Base-by-base conservation (phyloP, 2,888 invertebrate species). In the Julus scanicus region DNA sequence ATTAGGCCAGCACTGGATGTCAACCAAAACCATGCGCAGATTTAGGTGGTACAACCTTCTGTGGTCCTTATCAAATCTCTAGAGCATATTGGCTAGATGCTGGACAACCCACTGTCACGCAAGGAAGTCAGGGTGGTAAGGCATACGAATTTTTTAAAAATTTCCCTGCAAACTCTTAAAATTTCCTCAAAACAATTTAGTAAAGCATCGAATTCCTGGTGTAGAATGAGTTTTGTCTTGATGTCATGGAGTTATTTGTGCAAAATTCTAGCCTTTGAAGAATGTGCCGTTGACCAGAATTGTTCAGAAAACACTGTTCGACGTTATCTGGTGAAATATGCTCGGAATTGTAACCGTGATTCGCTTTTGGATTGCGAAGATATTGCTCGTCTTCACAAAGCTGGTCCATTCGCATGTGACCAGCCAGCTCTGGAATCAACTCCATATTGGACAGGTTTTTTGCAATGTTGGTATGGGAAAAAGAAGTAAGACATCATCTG, bases 1-100 rank as follows among this genome's bases (percentile, higher is more conserved):
- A 44, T 49, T 85, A 88, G 88, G 88, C 88, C 44, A 88, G 88
- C 57, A 88, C 88, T 48, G 88, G 88, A 37, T 88, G 88, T 85
- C 29, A 85, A 15, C 39, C 37, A 15, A 88, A 88, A 88, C 85
- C 85, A 49, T 88, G 88, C 49, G 57, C 63, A 4, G 39, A 48
- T n/a, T 15, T 88, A 11, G 88, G 57, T 20, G 85, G 85, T 6
- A 37, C 37, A 20, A 53, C 57, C 8, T 88, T 88, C 57, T 88
- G 88, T 8, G 88, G 88, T 37, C 85, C 88, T 3, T 88, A 85
- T 37, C 88, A 88, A 39, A 88, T 88, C 37, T 88, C 88, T 29
- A 40, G 17, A 84, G 88, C 53, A 5, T 88, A 88, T 57, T 88
- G 88, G 88, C 20, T 53, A n/a, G 88, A 88, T 49, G 88, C 85